Percentiles rank a stretch among this genome's conserved stretches.
phyloP scores from a whole-genome alignment of 2,113 vertebrate species.

The Entelurus aequoreus region DNA sequence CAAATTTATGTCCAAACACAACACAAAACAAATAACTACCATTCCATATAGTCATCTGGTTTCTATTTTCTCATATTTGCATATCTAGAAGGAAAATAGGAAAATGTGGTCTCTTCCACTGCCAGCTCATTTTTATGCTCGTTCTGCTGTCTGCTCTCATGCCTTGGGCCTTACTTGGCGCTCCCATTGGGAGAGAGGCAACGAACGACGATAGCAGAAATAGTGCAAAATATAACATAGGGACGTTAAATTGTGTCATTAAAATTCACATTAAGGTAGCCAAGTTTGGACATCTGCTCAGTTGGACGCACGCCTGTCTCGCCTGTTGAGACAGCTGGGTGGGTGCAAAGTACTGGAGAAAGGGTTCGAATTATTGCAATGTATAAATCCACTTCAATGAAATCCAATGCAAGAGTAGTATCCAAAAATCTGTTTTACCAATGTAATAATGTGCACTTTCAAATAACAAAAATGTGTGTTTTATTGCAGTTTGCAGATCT shows the following conservation, averaged over 20 bases:
- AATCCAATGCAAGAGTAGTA: too few relatives aligned
- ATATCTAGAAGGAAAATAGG: slow-evolving; percentile 12
- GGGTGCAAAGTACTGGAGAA: neutral
- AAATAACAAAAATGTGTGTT: too few relatives aligned
- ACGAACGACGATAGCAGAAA: neutral
- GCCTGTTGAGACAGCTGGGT: slow-evolving; percentile 7
- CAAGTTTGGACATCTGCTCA: slow-evolving; percentile 10
- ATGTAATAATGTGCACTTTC: too few relatives aligned
- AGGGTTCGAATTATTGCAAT: neutral
- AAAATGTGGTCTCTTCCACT: slow-evolving; percentile 5
- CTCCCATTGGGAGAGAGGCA: neutral
- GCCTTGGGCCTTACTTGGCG: slow-evolving; percentile 19
- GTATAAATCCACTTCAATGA: neutral
- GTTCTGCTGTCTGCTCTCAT: slow-evolving; percentile 25
- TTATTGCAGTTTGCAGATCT: too few relatives aligned
- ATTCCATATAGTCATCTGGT: neutral
- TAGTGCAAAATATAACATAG: neutral
- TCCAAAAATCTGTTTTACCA: too few relatives aligned
- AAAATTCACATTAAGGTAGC: slow-evolving; percentile 3
- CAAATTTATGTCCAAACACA: slow-evolving; percentile 15
- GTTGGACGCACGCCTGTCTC: slow-evolving; percentile 6
- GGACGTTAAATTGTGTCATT: neutral
- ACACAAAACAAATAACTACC: neutral
- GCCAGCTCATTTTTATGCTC: slow-evolving; percentile 20
- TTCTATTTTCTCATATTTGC: slow-evolving; percentile 11